A percentile compares a stretch with the other conserved stretches of the same genome.
These are phyloP conservation scores for Drosophila sproati DNA, from an alignment of 1,140 invertebrate species.

Conservation along the genomic window DNA sequence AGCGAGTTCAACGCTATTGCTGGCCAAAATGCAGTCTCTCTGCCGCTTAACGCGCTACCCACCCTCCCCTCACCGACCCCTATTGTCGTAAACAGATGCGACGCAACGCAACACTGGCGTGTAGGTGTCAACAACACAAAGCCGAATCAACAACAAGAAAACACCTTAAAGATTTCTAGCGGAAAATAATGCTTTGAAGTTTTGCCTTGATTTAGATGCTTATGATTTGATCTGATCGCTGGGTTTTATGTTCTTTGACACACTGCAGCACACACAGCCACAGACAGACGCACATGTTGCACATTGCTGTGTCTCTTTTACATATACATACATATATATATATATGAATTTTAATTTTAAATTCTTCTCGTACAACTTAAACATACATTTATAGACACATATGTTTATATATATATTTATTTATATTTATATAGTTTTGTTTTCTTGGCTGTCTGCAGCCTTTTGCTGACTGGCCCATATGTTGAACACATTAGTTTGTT, in stretches of 20 bases:
- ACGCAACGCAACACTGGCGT: slow-evolving; percentile 37
- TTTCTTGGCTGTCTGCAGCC: slow-evolving; percentile 14
- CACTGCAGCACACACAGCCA: slow-evolving; percentile 17
- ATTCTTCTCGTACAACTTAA: slow-evolving; percentile 41
- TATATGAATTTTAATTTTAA: slow-evolving; percentile 47
- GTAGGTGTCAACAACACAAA: slow-evolving; percentile 76
- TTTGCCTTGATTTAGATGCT: slow-evolving; percentile 55
- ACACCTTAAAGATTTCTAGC: slow-evolving; percentile 49
- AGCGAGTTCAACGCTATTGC: slow-evolving; percentile 56
- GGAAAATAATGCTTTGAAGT: slow-evolving; percentile 71
- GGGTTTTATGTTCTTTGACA: slow-evolving; percentile 45
- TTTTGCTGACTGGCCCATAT: slow-evolving; percentile 42
- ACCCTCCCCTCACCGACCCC: background rate
- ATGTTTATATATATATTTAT: slow-evolving; percentile 16
- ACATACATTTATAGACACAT: slow-evolving; percentile 15
- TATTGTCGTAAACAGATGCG: slow-evolving; percentile 18
- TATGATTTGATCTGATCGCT: slow-evolving; percentile 40
- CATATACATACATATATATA: slow-evolving; percentile 30
- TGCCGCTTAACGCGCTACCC: background rate
- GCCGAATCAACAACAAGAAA: slow-evolving; percentile 13
- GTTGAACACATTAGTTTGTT: slow-evolving; percentile 41
- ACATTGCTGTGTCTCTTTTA: background rate
- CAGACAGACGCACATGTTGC: slow-evolving; percentile 34
- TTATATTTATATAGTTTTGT: slow-evolving; percentile 36
- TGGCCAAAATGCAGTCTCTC: slow-evolving; percentile 50